Evolutionary conservation across 2,888 invertebrate species (phyloP), one percentile per base, ranked within the genome.

Genomic region (Hipparchia sbordonii): DNA sequence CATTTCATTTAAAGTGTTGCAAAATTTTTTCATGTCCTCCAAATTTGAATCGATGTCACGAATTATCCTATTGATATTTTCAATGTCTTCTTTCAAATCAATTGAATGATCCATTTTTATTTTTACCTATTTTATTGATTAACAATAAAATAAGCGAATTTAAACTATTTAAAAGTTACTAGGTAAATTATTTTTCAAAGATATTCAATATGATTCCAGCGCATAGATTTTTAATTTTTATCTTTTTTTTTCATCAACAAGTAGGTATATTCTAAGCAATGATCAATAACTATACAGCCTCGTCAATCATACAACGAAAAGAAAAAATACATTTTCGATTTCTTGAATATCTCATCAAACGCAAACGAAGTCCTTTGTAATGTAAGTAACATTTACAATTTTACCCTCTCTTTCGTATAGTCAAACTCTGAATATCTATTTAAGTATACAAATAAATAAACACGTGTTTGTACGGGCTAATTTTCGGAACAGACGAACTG

Each of bases 1-100:
- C 85, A 92, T 88, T 82, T 89, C 88, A 76, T 85, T 91, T 2
- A 92, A 80, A 56, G 80, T 84, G 70, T 92, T 87, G 2, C 87
- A 83, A 65, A 87, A 82, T 82, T 89, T 90, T 81, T 89, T 90
- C 78, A 92, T 79, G 76, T 84, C 83, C 4, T 85, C 84, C 45
- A 92, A 79, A 63, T 88, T 85, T 63, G 84, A 86, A 75, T 89
- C 89, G 67, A 92, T 89, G 10, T 79, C 77, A 51, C 74, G 77
- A 80, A 82, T 85, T 2, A 81, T 79, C 62, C 82, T 84, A 70
- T 79, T 77, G 73, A 88, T 87, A 77, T 82, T 84, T 57, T 91
- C 89, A 0, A 84, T 82, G 74, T 88, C 87, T 39, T 80, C 80
- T 39, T 81, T 74, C 73, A 82, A 82, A 66, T 83, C 82, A 9